Conservation (phyloP, 2,797 vertebrate species). For the Sebastes vulpes region DNA sequence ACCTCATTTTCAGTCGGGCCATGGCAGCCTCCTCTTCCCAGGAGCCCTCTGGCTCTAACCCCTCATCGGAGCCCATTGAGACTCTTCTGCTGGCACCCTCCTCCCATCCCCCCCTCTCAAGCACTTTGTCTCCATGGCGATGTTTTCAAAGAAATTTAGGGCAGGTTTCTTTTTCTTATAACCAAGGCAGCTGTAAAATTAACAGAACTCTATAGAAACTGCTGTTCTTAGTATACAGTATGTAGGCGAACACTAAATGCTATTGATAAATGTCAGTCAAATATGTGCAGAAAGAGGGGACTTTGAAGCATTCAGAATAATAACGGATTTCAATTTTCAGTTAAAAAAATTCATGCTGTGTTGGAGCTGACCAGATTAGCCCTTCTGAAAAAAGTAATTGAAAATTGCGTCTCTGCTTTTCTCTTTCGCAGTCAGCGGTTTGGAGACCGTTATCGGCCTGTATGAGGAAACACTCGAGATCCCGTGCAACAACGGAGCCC, state of each 20-base stretch:
- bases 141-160: conserved; percentile 69
- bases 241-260: conserved; percentile 15
- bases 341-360: conserved; percentile 26
- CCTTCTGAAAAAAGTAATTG: conserved; percentile 26
- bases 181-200: conserved; percentile 37
- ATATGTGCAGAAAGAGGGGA: not conserved
- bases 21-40: conserved; percentile 48
- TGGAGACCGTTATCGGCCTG: conserved; percentile 58
- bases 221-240: not conserved
- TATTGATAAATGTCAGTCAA: conserved; percentile 35
- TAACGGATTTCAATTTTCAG: conserved; percentile 37
- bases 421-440: conserved; percentile 61
- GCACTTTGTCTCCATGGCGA: conserved; percentile 78
- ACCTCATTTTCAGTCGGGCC: conserved; percentile 63
- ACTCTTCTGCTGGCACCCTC: conserved; percentile 47
- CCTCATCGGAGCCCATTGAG: conserved; percentile 60
- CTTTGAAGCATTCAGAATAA: conserved; percentile 24
- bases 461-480: conserved; percentile 81
- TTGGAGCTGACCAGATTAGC: conserved; percentile 29
- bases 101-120: conserved; percentile 48
- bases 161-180: conserved; percentile 24
- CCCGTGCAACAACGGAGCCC: conserved; percentile 73
- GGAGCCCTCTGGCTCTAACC: conserved; percentile 58
- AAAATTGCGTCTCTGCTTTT: conserved; percentile 34
- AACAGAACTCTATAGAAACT: conserved; percentile 30